Evolutionary conservation across 1,140 invertebrate species (phyloP), one percentile per base, ranked within the genome.

Genomic region (Diorhabda elongata): DNA sequence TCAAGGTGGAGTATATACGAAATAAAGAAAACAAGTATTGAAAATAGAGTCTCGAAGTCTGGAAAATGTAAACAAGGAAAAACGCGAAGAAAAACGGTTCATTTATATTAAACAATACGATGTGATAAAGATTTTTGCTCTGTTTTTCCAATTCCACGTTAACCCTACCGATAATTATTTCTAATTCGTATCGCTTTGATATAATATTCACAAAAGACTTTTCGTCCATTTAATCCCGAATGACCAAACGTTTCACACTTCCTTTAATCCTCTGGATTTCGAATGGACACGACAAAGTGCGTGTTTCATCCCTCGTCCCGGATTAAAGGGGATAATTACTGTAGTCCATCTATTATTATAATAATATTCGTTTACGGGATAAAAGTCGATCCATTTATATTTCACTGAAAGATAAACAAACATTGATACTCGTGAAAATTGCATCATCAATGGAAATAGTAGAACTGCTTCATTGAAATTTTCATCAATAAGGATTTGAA

Each of bases 201-300:
- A 26, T 71, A 71, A 71, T 68, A 71, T 71, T 56, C 70, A 69
- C 67, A 71, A 69, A 71, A 47, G 68, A 44, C 42, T 44, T 45
- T 67, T 8, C 11, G 66, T 6, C 52, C 44, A n/a, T 52, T 3
- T 71, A 71, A 68, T 69, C 70, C 67, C 58, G 44, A 66, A 62
- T 71, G 70, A 64, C 70, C 70, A 71, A 65, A 6, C 70, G 67
- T 69, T 71, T 71, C 70, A 71, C 70, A 63, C 70, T 67, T 64
- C 52, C 47, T 58, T 58, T 69, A 71, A 71, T 71, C 70, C 44
- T 61, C 5, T 47, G 44, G 47, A 52, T 52, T 52, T 5, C 42
- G 67, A 71, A 71, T 68, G 70, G 70, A 66, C 70, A 42, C 43
- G 59, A 41, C 59, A 42, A 42, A 41, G 59, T 41, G 59, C 59